A percentile compares a stretch with the other conserved stretches of the same genome.
Conservation (phyloP, 2,797 vertebrate genomes). For the Clarias pachynema region DNA sequence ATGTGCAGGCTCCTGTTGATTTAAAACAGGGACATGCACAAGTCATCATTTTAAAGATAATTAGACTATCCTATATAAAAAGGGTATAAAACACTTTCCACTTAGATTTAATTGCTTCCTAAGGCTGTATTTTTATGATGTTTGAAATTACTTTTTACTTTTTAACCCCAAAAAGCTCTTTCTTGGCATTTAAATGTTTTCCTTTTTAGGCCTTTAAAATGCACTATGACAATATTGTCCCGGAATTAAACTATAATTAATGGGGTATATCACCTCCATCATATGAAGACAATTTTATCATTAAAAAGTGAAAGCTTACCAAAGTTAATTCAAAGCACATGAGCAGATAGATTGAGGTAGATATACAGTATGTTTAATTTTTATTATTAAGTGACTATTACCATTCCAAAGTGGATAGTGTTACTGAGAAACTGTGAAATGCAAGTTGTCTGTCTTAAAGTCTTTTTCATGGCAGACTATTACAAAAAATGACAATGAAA, state of each 20-base stretch:
- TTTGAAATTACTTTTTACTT: slow-evolving; percentile 31
- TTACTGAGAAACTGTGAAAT: no score
- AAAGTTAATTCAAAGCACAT: neutral
- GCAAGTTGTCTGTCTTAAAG: neutral
- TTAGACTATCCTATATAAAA: slow-evolving; percentile 57
- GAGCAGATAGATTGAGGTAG: neutral
- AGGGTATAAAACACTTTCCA: slow-evolving; percentile 56
- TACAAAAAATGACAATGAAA: neutral
- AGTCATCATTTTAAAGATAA: slow-evolving; percentile 57
- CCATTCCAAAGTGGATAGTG: no score
- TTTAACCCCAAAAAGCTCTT: slow-evolving; percentile 7
- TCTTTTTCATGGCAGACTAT: neutral
- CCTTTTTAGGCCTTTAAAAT: neutral
- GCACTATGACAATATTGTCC: neutral
- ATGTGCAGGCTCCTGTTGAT: slow-evolving; percentile 44
- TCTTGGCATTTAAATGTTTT: slow-evolving; percentile 29
- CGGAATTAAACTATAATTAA: neutral
- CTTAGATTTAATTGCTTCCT: slow-evolving; percentile 60
- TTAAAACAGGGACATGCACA: slow-evolving; percentile 48
- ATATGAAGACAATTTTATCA: neutral
- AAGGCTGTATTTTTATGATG: slow-evolving; percentile 49
- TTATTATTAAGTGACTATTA: neutral
- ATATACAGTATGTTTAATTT: neutral
- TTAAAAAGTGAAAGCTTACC: neutral
- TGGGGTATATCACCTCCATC: neutral